These are phyloP conservation scores for Antheraea yamamai DNA, from an alignment of 2,888 invertebrate species.

Conservation along the genomic window DNA sequence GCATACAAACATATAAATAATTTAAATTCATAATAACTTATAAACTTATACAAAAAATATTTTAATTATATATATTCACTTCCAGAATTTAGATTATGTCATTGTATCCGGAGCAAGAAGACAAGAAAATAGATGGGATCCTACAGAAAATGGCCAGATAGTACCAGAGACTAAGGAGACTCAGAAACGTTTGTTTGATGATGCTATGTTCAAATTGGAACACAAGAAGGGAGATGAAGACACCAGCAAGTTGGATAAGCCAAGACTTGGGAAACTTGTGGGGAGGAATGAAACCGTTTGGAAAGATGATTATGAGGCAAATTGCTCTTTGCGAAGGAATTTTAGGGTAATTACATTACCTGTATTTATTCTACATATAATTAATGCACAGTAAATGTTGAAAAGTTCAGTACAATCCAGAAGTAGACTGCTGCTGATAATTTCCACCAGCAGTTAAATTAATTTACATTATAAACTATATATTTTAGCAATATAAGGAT, in stretches of 20 bases:
- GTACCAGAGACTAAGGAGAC: slow-evolving; percentile 96
- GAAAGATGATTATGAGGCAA: slow-evolving; percentile 96
- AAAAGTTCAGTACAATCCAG: too few species aligned
- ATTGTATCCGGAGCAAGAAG: slow-evolving; percentile 96
- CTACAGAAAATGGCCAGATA: slow-evolving; percentile 96
- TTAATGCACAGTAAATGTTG: too few species aligned
- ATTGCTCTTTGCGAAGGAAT: slow-evolving; percentile 90
- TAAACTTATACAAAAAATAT: neutral
- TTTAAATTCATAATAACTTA: too few species aligned
- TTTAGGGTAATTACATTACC: slow-evolving; percentile 87
- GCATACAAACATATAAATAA: too few species aligned
- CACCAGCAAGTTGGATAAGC: slow-evolving; percentile 86
- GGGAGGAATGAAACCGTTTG: slow-evolving; percentile 90
- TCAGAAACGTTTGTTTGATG: slow-evolving; percentile 93
- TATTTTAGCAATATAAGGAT: too few species aligned
- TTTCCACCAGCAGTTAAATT: too few species aligned
- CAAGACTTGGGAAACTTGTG: slow-evolving; percentile 88
- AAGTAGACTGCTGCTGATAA: too few species aligned
- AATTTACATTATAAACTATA: too few species aligned
- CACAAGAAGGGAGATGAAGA: slow-evolving; percentile 92
- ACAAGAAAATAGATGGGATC: slow-evolving; percentile 99
- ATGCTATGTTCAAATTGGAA: slow-evolving; percentile 99
- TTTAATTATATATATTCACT: slow-evolving; percentile 29
- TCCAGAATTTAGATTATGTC: slow-evolving; percentile 97
- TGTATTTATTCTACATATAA: too few species aligned